phyloP scores from a whole-genome alignment of 2,888 invertebrate genomes.

The Drosophila hamatofila region DNA sequence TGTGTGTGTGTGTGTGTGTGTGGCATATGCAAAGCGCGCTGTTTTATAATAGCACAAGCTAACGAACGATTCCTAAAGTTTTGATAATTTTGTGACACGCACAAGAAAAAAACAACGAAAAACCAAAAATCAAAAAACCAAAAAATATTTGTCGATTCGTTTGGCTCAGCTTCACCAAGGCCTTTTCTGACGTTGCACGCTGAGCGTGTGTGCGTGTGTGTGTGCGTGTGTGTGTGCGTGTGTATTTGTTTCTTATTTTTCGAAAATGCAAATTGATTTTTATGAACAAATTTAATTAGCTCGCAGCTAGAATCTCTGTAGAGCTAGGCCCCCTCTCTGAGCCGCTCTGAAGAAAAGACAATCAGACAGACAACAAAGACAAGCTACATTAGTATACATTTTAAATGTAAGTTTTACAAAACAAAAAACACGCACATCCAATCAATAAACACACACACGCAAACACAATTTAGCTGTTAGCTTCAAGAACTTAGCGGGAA shows the following conservation, averaged over 20 bases:
- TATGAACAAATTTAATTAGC: conserved; percentile 82
- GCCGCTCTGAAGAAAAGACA: not conserved
- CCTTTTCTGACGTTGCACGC: conserved; percentile 78
- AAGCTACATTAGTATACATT: conserved; percentile 52
- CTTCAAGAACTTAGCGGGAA: conserved; percentile 7
- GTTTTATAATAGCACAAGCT: conserved; percentile 45
- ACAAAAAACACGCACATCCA: conserved; percentile 2
- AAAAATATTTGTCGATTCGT: conserved; percentile 49
- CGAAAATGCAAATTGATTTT: conserved; percentile 80
- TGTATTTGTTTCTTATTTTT: conserved; percentile 9
- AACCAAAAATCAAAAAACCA: not conserved
- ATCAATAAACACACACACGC: conserved; percentile 32
- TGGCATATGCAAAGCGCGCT: conserved; percentile 48
- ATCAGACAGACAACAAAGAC: conserved; percentile 14
- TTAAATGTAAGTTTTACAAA: conserved; percentile 32
- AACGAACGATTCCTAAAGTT: conserved; percentile 55
- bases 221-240: not conserved
- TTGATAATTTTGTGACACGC: conserved; percentile 42
- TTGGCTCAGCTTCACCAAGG: conserved; percentile 65
- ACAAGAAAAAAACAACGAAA: conserved; percentile 33
- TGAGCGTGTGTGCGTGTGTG: conserved; percentile 5
- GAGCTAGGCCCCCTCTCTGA: conserved; percentile 7
- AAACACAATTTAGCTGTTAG: conserved; percentile 9
- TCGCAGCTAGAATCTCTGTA: conserved; percentile 74
- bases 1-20: conserved; percentile 14